phyloP scores from a whole-genome alignment of 2,797 vertebrate genomes.

The Neopelma chrysocephalum region DNA sequence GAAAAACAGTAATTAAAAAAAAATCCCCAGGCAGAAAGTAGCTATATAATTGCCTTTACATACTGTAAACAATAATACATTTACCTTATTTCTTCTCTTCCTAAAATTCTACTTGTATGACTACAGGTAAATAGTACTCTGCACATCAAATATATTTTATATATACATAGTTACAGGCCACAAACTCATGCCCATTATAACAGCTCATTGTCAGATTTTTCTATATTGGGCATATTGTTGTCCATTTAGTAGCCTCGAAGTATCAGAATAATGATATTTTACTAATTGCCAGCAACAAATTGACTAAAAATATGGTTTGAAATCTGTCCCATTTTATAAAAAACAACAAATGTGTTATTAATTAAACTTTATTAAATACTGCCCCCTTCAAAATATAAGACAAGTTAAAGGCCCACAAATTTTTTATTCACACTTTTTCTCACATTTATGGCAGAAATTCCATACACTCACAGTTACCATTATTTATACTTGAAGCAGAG shows the following conservation, averaged over 20 bases:
- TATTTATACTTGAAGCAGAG: not conserved
- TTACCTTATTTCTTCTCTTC: not conserved
- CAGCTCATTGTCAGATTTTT: not conserved
- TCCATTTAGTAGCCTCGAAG: not conserved
- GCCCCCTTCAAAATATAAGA: not conserved
- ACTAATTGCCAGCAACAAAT: not conserved
- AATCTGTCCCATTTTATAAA: not conserved
- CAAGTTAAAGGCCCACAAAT: not conserved
- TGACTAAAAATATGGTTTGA: not conserved
- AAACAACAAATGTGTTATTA: not conserved
- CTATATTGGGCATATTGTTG: not conserved
- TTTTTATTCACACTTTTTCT: not conserved
- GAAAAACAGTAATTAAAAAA: not conserved
- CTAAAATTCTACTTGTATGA: not conserved
- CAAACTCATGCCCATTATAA: not conserved
- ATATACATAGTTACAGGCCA: not conserved
- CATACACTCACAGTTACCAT: not conserved
- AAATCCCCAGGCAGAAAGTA: not conserved
- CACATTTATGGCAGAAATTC: not conserved
- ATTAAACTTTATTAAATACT: not conserved
- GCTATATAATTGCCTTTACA: not conserved
- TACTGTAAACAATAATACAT: not conserved
- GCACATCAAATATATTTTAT: not conserved
- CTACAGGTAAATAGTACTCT: not conserved
- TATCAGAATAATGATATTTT: too few relatives aligned